phyloP scores from a whole-genome alignment of 1,140 invertebrate genomes.

The Drosophila orosa region DNA sequence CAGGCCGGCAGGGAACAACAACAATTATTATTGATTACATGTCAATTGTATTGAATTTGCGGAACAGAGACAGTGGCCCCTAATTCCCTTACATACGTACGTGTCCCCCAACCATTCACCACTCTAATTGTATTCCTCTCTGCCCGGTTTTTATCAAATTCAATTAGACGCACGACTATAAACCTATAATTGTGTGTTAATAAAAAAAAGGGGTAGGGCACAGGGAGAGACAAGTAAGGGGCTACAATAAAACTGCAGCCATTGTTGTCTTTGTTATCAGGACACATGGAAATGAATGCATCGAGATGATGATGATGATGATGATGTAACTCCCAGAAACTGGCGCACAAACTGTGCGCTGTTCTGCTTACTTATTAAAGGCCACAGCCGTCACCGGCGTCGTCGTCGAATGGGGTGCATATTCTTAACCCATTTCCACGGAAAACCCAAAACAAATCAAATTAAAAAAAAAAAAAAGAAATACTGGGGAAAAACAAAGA shows the following conservation, averaged over 20 bases:
- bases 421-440: conserved; percentile 68
- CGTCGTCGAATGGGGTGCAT: conserved; percentile 42
- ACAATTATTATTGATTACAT: conserved; percentile 75
- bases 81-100: conserved; percentile 1
- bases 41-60: conserved; percentile 64
- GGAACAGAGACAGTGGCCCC: conserved; percentile 14
- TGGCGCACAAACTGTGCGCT: conserved; percentile 14
- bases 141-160: conserved; percentile 56
- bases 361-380: conserved; percentile 19
- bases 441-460: conserved; percentile 29
- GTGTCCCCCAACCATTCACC: conserved; percentile 2
- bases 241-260: conserved; percentile 29
- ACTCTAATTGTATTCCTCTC: conserved; percentile 32
- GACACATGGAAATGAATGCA: conserved; percentile 49
- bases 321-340: conserved; percentile 50
- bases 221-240: neutral
- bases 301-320: conserved; percentile 8
- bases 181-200: conserved; percentile 57
- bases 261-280: conserved; percentile 52
- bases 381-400: conserved; percentile 1
- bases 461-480: conserved; percentile 33
- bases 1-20: conserved; percentile 56
- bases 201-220: conserved; percentile 6
- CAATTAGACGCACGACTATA: conserved; percentile 66
- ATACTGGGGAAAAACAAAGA: neutral